These are phyloP conservation scores for Neomorphus geoffroyi DNA, from an alignment of 2,797 vertebrate genomes.

Conservation along the genomic window DNA sequence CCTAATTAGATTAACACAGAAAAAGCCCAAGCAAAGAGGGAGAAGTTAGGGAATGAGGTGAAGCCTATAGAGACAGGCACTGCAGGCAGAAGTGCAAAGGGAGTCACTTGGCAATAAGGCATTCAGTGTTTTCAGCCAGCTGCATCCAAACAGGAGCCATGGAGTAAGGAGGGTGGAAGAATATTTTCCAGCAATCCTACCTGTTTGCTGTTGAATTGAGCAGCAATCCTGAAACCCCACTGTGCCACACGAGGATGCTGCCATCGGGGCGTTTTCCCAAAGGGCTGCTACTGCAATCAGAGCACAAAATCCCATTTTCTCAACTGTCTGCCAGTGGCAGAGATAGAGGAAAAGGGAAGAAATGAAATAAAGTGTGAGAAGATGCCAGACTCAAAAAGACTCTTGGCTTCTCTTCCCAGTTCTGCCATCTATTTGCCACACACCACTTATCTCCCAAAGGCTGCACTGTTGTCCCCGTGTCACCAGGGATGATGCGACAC, in stretches of 20 bases:
- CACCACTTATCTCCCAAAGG: not conserved
- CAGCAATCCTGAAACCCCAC: not conserved
- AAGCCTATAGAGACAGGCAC: fast-evolving
- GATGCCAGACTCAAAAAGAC: not conserved
- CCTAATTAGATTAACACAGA: not conserved
- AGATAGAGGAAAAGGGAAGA: not conserved
- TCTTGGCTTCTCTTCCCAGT: not conserved
- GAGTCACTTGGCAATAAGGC: not conserved
- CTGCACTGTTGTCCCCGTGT: not conserved
- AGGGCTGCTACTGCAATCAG: not conserved
- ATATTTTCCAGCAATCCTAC: not conserved
- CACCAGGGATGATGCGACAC: constrained; percentile 27
- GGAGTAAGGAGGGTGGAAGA: not conserved
- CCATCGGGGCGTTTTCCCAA: fast-evolving
- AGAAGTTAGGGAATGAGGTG: not conserved
- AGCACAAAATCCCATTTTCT: not conserved
- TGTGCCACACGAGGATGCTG: fast-evolving
- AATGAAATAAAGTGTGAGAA: not conserved
- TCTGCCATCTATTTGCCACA: not conserved
- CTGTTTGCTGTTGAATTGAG: fast-evolving
- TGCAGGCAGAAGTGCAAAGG: not conserved
- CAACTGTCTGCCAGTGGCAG: not conserved
- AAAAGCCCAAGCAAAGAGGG: not conserved
- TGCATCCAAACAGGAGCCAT: not conserved
- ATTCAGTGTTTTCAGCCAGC: not conserved